A percentile compares a stretch with the other conserved stretches of the same genome.
Evolutionary conservation across 2,113 vertebrate species (phyloP).

Genomic region (Ellobius talpinus): DNA sequence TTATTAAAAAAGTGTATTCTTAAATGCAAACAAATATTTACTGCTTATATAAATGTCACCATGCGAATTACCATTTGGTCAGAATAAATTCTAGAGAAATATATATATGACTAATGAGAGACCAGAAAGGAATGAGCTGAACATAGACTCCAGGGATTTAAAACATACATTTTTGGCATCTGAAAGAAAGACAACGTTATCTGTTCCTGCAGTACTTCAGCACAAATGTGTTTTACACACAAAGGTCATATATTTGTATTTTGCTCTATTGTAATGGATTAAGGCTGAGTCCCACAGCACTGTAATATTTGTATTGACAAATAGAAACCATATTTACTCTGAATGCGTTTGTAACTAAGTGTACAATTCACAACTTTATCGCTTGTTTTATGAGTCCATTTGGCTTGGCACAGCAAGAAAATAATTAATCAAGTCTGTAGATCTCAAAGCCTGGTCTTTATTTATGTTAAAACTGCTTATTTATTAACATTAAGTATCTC

Average conservation of each 20-base stretch:
- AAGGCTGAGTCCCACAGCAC: constrained; percentile 55
- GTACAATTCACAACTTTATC: constrained; percentile 77
- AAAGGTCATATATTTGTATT: constrained; percentile 73
- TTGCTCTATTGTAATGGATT: constrained; percentile 72
- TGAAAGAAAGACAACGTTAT: constrained; percentile 77
- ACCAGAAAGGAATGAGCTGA: constrained; percentile 60
- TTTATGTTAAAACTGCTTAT: constrained; percentile 79
- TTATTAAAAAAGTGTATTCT: constrained; percentile 53
- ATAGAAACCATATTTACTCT: constrained; percentile 81
- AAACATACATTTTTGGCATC: constrained; percentile 75
- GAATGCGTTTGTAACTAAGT: constrained; percentile 74
- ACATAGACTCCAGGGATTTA: constrained; percentile 29
- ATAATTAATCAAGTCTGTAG: constrained; percentile 76
- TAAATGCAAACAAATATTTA: constrained; percentile 54
- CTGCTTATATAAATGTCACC: constrained; percentile 47
- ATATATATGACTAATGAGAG: not conserved
- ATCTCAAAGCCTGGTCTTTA: constrained; percentile 70
- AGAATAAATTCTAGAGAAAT: constrained; percentile 54
- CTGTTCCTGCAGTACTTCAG: constrained; percentile 49
- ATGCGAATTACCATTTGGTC: constrained; percentile 67
- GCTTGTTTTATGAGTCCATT: constrained; percentile 78
- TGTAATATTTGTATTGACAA: constrained; percentile 73
- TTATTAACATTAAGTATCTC: constrained; percentile 79
- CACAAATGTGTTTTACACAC: constrained; percentile 63
- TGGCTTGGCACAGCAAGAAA: constrained; percentile 78